Base-by-base conservation (phyloP, 2,888 invertebrate species). In the Hedya salicella region DNA sequence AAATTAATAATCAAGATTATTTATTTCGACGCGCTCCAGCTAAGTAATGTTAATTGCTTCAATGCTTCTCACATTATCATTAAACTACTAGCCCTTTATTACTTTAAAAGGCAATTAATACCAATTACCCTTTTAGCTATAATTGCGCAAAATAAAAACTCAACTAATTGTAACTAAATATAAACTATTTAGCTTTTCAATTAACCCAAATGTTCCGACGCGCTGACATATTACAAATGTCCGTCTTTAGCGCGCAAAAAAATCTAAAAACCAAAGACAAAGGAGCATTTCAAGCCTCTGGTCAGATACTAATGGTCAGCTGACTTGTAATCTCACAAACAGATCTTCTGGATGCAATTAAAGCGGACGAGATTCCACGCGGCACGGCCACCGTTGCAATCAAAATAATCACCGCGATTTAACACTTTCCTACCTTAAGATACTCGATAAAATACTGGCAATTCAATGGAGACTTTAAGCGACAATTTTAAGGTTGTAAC, bases 321-420 rank as follows among this genome's bases (percentile, higher is more conserved):
- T 14, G 76, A 74, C 69, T 61, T 40, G 53, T 46, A 67, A 67
- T 61, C 48, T 44, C 54, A 49, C 57, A 13, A 56, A 59, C 63
- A 52, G 48, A 69, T 54, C 54, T 60, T 62, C 71, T 67, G 69
- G 73, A 75, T 76, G 87, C 85, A 88, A 89, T 89, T 89, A 87
- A 88, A 83, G 76, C 81, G 80, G 75, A 77, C 80, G 75, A 79
- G 83, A 89, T 86, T 86, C 88, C 83, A 73, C 54, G 71, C 77
- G 73, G 75, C 78, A 76, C 85, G 76, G 82, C 80, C 82, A 83
- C 83, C 82, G 85, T 36, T 78, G 83, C 85, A 83, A 81, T 84
- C 80, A 78, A 79, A 76, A 81, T 91, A 90, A 91, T 91, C 84
- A 78, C 80, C 36, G 74, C 89, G 77, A 91, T 91, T 90, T 89